A percentile compares a stretch with the other conserved stretches of the same genome.
Conservation (phyloP, 2,113 vertebrate genomes). For the Prochilodus magdalenae region DNA sequence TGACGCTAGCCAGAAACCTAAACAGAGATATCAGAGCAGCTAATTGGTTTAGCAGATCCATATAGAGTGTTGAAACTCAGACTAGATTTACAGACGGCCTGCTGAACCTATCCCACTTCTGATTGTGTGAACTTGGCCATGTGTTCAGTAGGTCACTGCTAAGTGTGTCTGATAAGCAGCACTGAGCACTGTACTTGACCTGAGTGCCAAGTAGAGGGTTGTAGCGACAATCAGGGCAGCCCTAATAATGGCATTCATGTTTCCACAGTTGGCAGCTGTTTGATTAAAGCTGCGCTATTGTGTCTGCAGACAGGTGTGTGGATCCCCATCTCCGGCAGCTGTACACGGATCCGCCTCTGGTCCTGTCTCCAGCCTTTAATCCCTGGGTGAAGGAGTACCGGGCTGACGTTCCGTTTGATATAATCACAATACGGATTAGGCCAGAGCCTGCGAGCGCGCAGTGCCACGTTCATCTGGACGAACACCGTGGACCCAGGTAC, state of each 20-base stretch:
- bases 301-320: conserved; percentile 75
- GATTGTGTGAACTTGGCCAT: too few species aligned
- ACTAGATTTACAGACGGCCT: too few species aligned
- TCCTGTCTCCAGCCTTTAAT: conserved; percentile 86
- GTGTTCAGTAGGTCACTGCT: too few species aligned
- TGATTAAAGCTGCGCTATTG: neutral
- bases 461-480: conserved; percentile 83
- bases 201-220: too few species aligned
- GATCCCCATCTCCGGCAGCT: conserved; percentile 86
- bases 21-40: too few species aligned
- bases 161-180: too few species aligned
- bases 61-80: too few species aligned
- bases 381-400: conserved; percentile 87
- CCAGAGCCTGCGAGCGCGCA: conserved; percentile 79
- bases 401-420: conserved; percentile 89
- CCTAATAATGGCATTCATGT: neutral
- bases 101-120: too few species aligned
- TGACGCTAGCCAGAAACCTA: too few species aligned
- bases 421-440: conserved; percentile 83
- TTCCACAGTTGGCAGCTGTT: neutral
- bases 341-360: conserved; percentile 85
- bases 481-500: conserved; percentile 88
- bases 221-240: neutral
- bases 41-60: too few species aligned
- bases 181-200: too few species aligned